Percentiles rank a stretch among this genome's conserved stretches.
phyloP scores from a whole-genome alignment of 2,888 invertebrate species.

The Ashinkailepas kermadecensis region DNA sequence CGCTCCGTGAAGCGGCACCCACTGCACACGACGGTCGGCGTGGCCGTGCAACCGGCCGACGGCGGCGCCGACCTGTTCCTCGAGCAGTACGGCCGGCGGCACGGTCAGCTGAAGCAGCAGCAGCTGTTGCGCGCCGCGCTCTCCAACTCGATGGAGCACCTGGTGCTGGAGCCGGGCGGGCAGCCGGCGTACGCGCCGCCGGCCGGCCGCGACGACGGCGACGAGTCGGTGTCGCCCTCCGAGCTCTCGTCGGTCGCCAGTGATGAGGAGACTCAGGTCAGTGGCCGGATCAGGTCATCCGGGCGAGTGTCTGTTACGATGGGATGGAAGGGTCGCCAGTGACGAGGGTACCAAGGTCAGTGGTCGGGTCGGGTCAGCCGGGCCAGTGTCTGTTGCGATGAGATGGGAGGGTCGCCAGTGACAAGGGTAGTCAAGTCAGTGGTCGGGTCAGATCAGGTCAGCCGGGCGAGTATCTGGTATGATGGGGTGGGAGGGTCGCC shows the following conservation, averaged over 20 bases:
- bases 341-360: no score
- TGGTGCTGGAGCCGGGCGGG: neutral
- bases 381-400: no score
- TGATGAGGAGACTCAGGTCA: constrained; percentile 3
- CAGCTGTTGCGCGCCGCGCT: neutral
- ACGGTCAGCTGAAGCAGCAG: neutral
- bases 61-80: constrained; percentile 1
- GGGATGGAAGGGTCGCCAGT: no score
- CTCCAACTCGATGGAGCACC: constrained; percentile 11
- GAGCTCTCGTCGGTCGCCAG: neutral
- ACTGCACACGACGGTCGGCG: neutral
- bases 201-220: neutral
- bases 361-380: no score
- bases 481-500: no score
- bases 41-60: constrained; percentile 7
- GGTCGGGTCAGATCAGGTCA: no score
- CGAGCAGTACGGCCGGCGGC: constrained; percentile 2
- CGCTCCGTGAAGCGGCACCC: constrained; percentile 6
- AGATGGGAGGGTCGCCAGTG: no score
- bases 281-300: neutral
- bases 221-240: neutral
- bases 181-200: neutral
- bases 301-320: no score
- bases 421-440: no score
- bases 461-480: no score